A percentile compares a stretch with the other conserved stretches of the same genome.
These are phyloP conservation scores for Folsomia manolachei DNA, from an alignment of 2,888 invertebrate genomes.

Conservation along the genomic window DNA sequence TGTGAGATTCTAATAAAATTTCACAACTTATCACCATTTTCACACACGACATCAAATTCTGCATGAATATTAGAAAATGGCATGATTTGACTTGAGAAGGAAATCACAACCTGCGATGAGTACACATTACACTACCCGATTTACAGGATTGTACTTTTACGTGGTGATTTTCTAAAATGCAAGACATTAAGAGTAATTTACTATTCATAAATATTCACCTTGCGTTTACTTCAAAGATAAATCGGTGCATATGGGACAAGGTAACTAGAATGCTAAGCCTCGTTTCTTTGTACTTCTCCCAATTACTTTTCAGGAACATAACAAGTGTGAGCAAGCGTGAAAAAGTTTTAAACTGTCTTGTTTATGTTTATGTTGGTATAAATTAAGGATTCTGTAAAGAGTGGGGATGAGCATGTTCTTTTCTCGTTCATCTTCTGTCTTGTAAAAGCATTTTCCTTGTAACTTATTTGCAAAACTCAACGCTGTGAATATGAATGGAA, in stretches of 20 bases:
- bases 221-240: neutral
- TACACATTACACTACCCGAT: too few species aligned
- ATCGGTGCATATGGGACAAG: neutral
- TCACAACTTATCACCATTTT: neutral
- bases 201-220: conserved; percentile 7
- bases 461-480: conserved; percentile 10
- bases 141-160: neutral
- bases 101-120: too few species aligned
- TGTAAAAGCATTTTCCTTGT: neutral
- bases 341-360: neutral
- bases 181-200: neutral
- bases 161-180: neutral
- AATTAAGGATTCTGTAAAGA: neutral
- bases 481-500: conserved; percentile 17
- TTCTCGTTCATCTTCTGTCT: neutral
- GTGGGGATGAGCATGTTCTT: neutral
- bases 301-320: neutral
- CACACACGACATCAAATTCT: too few species aligned
- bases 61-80: too few species aligned
- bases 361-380: conserved; percentile 1
- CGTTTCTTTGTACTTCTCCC: too few species aligned
- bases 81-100: too few species aligned
- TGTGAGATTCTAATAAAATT: neutral
- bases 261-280: too few species aligned
- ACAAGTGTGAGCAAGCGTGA: neutral